A percentile compares a stretch with the other conserved stretches of the same genome.
Conservation (phyloP, 2,888 invertebrate species). For the Drosophila siamana region DNA sequence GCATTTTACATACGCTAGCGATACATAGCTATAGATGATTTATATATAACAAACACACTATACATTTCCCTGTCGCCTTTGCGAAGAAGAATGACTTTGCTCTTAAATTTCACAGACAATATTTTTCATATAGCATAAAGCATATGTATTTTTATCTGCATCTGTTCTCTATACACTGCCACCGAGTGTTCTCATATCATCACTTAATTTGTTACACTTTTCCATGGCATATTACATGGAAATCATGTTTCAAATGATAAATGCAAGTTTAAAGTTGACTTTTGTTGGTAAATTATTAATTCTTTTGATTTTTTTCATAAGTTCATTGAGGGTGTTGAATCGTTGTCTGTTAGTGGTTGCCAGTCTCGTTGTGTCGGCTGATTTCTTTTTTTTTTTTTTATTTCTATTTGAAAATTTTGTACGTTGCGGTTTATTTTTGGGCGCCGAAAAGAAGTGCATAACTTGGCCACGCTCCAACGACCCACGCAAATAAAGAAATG, state of each 20-base stretch:
- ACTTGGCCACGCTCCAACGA: constrained; percentile 76
- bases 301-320: too few relatives aligned
- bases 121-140: constrained; percentile 26
- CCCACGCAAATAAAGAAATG: constrained; percentile 62
- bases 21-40: neutral
- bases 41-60: constrained; percentile 3
- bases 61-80: constrained; percentile 7
- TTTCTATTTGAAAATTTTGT: constrained; percentile 42
- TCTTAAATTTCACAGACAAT: constrained; percentile 49
- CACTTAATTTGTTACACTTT: neutral
- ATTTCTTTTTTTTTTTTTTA: constrained; percentile 22
- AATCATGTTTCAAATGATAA: neutral
- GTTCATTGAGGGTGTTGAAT: constrained; percentile 20
- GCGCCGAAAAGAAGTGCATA: constrained; percentile 71
- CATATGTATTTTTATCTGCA: constrained; percentile 10
- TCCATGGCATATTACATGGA: neutral
- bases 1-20: constrained; percentile 28
- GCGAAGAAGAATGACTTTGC: constrained; percentile 47
- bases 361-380: neutral
- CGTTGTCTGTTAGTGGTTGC: neutral
- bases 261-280: too few relatives aligned
- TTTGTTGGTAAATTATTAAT: too few relatives aligned
- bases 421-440: constrained; percentile 69
- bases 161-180: constrained; percentile 18
- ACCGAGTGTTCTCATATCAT: neutral